Evolutionary conservation across 2,797 vertebrate genomes (phyloP), one percentile per base, ranked within the genome.

Genomic region (Acanthurus tractus): DNA sequence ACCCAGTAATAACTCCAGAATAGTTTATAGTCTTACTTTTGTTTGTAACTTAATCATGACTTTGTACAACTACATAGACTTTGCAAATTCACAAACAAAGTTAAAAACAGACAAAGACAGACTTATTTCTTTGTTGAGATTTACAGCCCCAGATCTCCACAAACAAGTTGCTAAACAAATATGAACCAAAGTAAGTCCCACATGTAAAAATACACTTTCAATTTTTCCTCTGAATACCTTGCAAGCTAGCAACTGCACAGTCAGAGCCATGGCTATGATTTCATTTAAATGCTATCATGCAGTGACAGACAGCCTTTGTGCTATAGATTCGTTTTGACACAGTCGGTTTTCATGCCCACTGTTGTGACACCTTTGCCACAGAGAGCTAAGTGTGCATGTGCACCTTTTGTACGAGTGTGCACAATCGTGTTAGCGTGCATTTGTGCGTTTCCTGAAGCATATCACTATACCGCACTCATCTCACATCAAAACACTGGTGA

Each of bases 401-500:
- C 63, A 29, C 64, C 40, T 78, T 56, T 67, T 66, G 70, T 78
- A 55, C 20, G 45, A 58, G 46, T 64, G 56, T 64, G 71, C 73
- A 72, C n/a, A 20, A 44, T 62, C 29, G 34, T 38, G 52, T 82
- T 62, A 52, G 42, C 10, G 17, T 52, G 55, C 58, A 3, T 59
- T 76, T 63, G 63, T 9, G 8, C 1, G 53, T 58, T 70, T 81
- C 67, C 76, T 57, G 42, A 76, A 79, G 70, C 71, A 53, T 71
- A 64, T 78, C 83, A 66, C 78, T 62, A 50, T n/a, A 63, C 40
- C 65, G 57, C 71, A 67, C 74, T 69, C 25, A n/a, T 81, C 74
- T 91, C 63, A 70, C 2, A 48, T 90, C 89, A 88, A 83, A 93
- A 87, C 84, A 82, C 69, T 66, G 64, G 72, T 84, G 85, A 81